A percentile compares a stretch with the other conserved stretches of the same genome.
Conservation (phyloP, 2,797 vertebrate genomes). For the Muraenolepis orangiensis region DNA sequence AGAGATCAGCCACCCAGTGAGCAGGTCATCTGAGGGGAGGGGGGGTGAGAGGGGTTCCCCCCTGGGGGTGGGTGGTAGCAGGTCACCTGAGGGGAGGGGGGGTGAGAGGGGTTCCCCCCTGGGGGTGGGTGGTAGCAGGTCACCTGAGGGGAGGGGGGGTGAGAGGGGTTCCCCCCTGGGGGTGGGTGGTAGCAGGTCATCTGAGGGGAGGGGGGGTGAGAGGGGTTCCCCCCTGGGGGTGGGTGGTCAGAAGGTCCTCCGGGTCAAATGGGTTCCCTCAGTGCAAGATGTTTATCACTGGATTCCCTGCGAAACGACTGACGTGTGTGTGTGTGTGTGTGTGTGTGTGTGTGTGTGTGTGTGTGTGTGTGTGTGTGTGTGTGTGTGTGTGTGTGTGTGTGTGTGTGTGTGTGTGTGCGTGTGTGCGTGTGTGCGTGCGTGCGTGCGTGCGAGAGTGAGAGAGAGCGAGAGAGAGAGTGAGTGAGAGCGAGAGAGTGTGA, state of each 20-base stretch:
- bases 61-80: conserved; percentile 41
- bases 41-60: conserved; percentile 19
- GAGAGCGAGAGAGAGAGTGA: background rate
- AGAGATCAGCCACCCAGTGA: conserved; percentile 6
- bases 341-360: conserved; percentile 13
- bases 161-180: conserved; percentile 29
- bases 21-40: background rate
- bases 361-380: background rate
- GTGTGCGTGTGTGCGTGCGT: conserved; percentile 5
- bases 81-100: no score
- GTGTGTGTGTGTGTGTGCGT: background rate
- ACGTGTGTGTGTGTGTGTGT: conserved; percentile 1
- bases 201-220: conserved; percentile 4
- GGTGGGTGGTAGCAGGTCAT: conserved; percentile 30
- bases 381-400: background rate
- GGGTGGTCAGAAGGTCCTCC: conserved; percentile 43
- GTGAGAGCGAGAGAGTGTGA: no score
- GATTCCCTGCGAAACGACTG: conserved; percentile 23
- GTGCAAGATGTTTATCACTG: conserved; percentile 53
- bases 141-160: conserved; percentile 2
- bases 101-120: conserved; percentile 43
- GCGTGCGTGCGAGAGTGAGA: conserved; percentile 3
- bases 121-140: no score
- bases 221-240: conserved; percentile 34
- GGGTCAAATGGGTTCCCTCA: conserved; percentile 43